Percentiles rank a stretch among this genome's conserved stretches.
phyloP scores from a whole-genome alignment of 2,797 vertebrate genomes.

The Channallabes apus region DNA sequence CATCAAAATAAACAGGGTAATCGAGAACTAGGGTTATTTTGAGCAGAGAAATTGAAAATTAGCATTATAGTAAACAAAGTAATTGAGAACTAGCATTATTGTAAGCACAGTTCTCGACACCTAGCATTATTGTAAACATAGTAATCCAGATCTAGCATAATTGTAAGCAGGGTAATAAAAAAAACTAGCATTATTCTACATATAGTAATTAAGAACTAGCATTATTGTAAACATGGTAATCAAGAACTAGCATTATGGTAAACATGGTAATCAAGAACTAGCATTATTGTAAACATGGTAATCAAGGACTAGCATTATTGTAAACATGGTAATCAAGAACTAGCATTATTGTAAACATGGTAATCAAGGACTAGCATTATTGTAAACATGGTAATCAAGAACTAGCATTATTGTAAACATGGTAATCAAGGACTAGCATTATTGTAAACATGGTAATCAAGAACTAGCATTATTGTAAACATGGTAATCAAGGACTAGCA shows the following conservation, averaged over 20 bases:
- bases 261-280: neutral
- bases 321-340: too few relatives aligned
- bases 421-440: neutral
- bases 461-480: too few relatives aligned
- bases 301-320: neutral
- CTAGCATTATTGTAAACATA: neutral
- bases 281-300: neutral
- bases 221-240: neutral
- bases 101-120: neutral
- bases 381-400: too few relatives aligned
- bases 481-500: too few relatives aligned
- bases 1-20: neutral
- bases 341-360: neutral
- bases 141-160: neutral
- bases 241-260: neutral
- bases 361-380: neutral
- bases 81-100: neutral
- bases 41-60: neutral
- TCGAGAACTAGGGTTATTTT: neutral
- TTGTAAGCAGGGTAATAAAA: neutral
- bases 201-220: neutral
- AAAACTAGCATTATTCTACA: neutral
- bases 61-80: neutral
- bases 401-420: too few relatives aligned
- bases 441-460: neutral